Conservation (phyloP, 2,113 vertebrate genomes). For the Dolichallabes microphthalmus region DNA sequence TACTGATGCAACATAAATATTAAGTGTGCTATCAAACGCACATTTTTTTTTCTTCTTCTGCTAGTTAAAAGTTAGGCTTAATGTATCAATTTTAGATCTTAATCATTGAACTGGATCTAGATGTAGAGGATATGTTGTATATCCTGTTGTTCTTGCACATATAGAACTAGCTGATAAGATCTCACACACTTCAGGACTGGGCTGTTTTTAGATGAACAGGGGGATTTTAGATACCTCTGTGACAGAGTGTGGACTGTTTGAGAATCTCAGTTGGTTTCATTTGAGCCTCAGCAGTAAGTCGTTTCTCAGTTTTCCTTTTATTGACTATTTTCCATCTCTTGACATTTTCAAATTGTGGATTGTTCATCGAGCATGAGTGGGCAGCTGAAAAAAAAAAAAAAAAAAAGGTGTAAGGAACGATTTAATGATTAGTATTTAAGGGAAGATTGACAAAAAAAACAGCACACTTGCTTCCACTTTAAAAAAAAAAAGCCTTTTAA, state of each 20-base stretch:
- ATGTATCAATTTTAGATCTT: neutral
- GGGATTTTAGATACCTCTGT: slow-evolving; percentile 26
- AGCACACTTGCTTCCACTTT: neutral
- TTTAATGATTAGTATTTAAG: neutral
- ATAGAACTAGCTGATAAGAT: slow-evolving; percentile 10
- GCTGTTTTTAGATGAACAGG: slow-evolving; percentile 31
- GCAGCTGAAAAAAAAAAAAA: slow-evolving; percentile 25
- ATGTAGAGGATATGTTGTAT: neutral
- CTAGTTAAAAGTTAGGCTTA: neutral
- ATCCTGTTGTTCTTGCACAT: neutral
- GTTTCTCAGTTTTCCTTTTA: slow-evolving; percentile 7
- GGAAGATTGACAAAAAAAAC: neutral
- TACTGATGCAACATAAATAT: neutral
- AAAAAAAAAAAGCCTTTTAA: too few relatives aligned
- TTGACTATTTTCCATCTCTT: slow-evolving; percentile 43
- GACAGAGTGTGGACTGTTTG: neutral
- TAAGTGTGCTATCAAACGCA: neutral
- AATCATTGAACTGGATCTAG: neutral
- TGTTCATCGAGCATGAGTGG: slow-evolving; percentile 28
- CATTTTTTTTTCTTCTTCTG: neutral
- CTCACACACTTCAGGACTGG: neutral
- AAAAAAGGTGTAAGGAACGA: neutral
- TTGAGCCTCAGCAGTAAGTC: slow-evolving; percentile 12
- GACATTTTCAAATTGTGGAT: slow-evolving; percentile 43
- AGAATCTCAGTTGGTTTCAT: slow-evolving; percentile 20